A percentile compares a stretch with the other conserved stretches of the same genome.
Conservation (phyloP, 2,888 invertebrate genomes). For the Acholoe squamosa region DNA sequence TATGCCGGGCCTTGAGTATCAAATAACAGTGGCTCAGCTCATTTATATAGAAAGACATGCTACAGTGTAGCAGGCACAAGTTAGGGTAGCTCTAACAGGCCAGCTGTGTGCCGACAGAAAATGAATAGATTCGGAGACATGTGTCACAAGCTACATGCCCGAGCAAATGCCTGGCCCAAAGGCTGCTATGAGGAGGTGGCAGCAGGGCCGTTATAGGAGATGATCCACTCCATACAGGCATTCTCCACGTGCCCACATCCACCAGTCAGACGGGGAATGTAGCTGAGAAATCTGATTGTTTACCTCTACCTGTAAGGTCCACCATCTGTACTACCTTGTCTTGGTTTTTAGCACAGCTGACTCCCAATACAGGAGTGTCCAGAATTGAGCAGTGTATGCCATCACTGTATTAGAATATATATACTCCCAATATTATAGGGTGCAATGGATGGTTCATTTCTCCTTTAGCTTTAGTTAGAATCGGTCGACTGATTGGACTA, state of each 20-base stretch:
- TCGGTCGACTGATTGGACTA: too few relatives aligned
- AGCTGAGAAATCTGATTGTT: neutral
- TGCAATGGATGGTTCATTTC: too few relatives aligned
- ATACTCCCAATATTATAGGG: too few relatives aligned
- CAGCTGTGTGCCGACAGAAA: neutral
- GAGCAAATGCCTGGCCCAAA: neutral
- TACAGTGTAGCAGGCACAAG: too few relatives aligned
- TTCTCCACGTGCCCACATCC: neutral
- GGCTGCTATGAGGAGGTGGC: neutral
- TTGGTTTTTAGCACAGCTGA: too few relatives aligned
- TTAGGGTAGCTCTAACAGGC: neutral
- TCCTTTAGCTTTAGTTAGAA: too few relatives aligned
- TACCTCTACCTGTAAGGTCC: too few relatives aligned
- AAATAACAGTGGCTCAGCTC: neutral
- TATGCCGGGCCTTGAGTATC: neutral
- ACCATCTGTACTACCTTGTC: too few relatives aligned
- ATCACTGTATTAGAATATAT: too few relatives aligned
- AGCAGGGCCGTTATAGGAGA: neutral
- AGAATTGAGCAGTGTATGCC: too few relatives aligned
- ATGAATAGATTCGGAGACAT: constrained; percentile 13
- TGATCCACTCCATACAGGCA: neutral
- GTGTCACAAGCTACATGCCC: neutral
- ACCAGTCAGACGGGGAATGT: neutral
- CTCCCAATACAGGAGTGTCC: too few relatives aligned
- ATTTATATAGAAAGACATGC: too few relatives aligned